phyloP scores from a whole-genome alignment of 2,113 vertebrate species.

The Elgaria multicarinata region DNA sequence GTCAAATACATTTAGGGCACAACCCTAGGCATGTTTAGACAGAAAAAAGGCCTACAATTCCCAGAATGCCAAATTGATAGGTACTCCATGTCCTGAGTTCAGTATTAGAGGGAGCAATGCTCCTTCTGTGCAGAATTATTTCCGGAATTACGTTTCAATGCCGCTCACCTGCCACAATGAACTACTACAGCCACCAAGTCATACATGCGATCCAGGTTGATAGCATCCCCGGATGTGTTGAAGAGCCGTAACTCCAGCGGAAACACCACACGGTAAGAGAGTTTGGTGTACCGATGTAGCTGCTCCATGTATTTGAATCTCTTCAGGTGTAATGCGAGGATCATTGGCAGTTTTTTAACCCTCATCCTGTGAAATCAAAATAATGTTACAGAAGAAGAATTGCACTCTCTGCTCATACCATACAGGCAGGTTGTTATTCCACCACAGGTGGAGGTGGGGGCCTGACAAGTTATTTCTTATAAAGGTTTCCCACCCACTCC shows the following conservation, averaged over 20 bases:
- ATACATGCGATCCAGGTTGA: conserved; percentile 97
- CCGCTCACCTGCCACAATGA: conserved; percentile 91
- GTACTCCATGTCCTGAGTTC: not conserved
- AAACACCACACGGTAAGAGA: conserved; percentile 95
- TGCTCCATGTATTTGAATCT: conserved; percentile 99
- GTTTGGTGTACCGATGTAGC: conserved; percentile 95
- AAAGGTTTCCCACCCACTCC: no score
- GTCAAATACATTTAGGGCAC: not conserved
- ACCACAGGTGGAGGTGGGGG: no score
- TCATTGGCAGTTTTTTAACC: conserved; percentile 97
- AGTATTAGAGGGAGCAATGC: not conserved
- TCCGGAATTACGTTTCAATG: fast-evolving
- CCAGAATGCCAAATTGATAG: not conserved
- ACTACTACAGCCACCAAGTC: conserved; percentile 96
- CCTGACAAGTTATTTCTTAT: not conserved
- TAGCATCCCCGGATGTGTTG: conserved; percentile 92
- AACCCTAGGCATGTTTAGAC: not conserved
- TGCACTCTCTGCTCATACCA: not conserved
- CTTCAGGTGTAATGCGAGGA: conserved; percentile 96
- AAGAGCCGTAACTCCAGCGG: conserved; percentile 94
- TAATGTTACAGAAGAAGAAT: not conserved
- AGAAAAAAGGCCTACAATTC: no score
- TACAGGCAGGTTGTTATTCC: not conserved
- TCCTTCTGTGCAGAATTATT: not conserved
- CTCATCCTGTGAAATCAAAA: conserved; percentile 86